Evolutionary conservation across 2,113 vertebrate genomes (phyloP).

Genomic region (Bambusicola thoracicus): DNA sequence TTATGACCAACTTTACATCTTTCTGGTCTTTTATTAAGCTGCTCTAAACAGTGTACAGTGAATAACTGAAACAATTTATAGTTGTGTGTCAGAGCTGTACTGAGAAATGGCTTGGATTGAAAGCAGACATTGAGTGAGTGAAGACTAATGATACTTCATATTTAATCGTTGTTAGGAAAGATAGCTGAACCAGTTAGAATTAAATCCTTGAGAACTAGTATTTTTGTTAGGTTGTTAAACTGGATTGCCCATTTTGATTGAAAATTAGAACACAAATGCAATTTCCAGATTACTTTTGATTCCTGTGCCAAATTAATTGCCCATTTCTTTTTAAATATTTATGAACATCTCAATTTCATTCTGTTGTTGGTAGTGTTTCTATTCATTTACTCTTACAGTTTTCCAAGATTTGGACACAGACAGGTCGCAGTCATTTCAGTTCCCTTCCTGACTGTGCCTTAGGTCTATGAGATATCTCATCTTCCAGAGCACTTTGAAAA

Average conservation of each 20-base stretch:
- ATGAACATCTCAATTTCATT: background rate
- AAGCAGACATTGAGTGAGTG: slow-evolving; percentile 47
- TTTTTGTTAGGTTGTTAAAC: background rate
- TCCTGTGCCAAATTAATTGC: background rate
- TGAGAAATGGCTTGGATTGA: slow-evolving; percentile 53
- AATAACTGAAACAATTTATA: slow-evolving; percentile 12
- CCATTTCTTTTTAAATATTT: background rate
- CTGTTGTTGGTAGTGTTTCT: background rate
- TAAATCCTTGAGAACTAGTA: background rate
- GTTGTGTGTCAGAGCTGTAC: slow-evolving; percentile 13
- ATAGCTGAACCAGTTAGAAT: slow-evolving; percentile 39
- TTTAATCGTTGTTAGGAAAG: slow-evolving; percentile 59
- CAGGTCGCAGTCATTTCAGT: background rate
- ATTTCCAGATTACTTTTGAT: background rate
- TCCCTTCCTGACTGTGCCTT: background rate
- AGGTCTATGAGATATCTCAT: background rate
- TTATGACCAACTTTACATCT: background rate
- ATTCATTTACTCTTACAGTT: background rate
- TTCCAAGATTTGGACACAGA: background rate
- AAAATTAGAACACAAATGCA: background rate
- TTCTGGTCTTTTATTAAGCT: slow-evolving; percentile 22
- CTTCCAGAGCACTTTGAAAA: slow-evolving; percentile 28
- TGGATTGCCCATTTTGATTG: background rate
- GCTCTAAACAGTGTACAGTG: slow-evolving; percentile 47
- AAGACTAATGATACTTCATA: slow-evolving; percentile 46